Evolutionary conservation across 2,888 invertebrate species (phyloP), one percentile per base, ranked within the genome.

Genomic region (Prostheceraeus crozeri): DNA sequence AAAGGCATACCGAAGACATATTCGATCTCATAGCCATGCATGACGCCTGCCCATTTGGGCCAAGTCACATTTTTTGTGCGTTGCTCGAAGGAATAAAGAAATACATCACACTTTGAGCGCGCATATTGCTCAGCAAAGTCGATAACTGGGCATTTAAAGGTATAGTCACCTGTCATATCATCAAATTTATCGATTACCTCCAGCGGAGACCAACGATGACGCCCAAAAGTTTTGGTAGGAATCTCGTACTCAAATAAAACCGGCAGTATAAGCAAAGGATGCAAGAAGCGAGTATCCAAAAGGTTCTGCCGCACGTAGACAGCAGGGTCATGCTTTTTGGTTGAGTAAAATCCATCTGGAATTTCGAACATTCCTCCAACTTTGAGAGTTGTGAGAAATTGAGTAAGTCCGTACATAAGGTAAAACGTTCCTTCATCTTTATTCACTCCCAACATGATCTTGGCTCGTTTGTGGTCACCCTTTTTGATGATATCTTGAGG

Each of bases 381-480:
- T 19, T 3, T 36, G 19, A 3, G 19, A 19, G 36, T 36, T 23
- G 36, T n/a, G n/a, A n/a, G n/a, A n/a, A n/a, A n/a, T n/a, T 23
- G 16, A 3, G 14, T 14, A 33, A 89, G 88, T 76, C 89, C 88
- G 80, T 90, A 91, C 62, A 90, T 80, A 68, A 91, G 82, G 78
- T 90, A 91, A 78, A 89, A 91, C 3, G 87, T 88, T 63, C 93
- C 90, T 83, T 94, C 94, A 74, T 94, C 89, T 75, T 85, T 84
- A 76, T 91, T 93, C 77, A 89, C 89, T 62, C 94, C 94, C 67
- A 93, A 83, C 69, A 96, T 59, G 2, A 57, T 14, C 25, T 10
- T 14, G 11, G 14, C 3, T 19, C 21, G 27, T 35, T 8, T 40
- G n/a, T 48, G 23, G 23, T 4, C 23, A 4, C 6, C 6, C n/a